Base-by-base conservation (phyloP, 37 sponge, comb jelly and placozoan species). In the Spongilla lacustris region DNA sequence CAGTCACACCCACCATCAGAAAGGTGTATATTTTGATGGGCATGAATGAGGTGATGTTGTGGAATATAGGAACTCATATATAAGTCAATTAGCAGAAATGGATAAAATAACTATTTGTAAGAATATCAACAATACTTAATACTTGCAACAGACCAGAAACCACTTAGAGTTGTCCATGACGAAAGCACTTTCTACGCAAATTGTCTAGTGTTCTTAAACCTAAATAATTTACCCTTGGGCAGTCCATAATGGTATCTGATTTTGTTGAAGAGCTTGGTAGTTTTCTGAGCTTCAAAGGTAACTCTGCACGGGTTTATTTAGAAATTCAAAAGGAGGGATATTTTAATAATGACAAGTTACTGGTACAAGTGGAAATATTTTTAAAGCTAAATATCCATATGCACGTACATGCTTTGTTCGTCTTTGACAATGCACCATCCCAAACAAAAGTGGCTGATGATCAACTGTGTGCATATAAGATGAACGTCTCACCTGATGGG, bases 401-500 rank as follows among this genome's bases (percentile, higher is more conserved):
- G 6, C 6, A 41, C 6, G 41, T 6, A 41, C 41, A 6, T 41
- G 41, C 41, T 30, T 50, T 89, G 17, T 89, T 80, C 80, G 27
- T 89, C 0, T 89, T 89, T 46, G 85, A 87, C 38, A 81, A 87
- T 11, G 72, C 74, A 26, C 69, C 74, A n/a, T 79, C 50, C 50
- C 87, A 87, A 50, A 81, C 50, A 22, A 68, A 80, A 68, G 78
- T 83, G 83, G 80, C 85, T 66, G 74, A 84, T 17, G 84, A 89
- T 78, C 70, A 83, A 2, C 69, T 84, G 23, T 74, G 78, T 66
- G 85, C 72, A 48, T 13, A 19, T 26, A 35, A 77, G 24, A 88
- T 83, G 78, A 88, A 88, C 69, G 84, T 88, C 0, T 79, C 75
- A 4, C 90, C 90, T 26, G 85, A 80, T 23, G 85, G 85, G 36